A percentile compares a stretch with the other conserved stretches of the same genome.
Conservation (phyloP, 2,797 vertebrate genomes). For the Tachyglossus aculeatus region DNA sequence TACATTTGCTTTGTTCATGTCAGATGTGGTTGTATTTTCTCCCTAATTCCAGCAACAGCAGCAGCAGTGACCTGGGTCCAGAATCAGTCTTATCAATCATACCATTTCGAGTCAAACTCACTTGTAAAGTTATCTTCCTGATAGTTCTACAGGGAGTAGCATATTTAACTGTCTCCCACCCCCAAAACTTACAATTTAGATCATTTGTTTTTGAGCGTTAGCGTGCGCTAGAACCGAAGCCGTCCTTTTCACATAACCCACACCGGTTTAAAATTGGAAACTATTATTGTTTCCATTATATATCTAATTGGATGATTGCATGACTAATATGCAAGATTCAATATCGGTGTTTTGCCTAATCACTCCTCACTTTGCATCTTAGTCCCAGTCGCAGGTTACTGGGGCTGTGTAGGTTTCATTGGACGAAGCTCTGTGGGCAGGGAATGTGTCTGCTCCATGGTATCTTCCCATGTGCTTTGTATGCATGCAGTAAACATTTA, state of each 20-base stretch:
- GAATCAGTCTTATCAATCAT: too few relatives aligned
- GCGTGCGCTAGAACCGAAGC: slow-evolving; percentile 44
- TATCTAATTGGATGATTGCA: slow-evolving; percentile 54
- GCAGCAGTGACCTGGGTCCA: neutral
- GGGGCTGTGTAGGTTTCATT: slow-evolving; percentile 19
- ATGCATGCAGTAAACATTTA: too few relatives aligned
- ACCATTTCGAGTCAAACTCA: neutral
- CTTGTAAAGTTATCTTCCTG: neutral
- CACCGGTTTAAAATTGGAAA: slow-evolving; percentile 47
- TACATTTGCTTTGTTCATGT: neutral
- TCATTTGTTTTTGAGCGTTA: slow-evolving; percentile 47
- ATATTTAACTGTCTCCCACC: neutral
- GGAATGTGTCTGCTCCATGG: too few relatives aligned
- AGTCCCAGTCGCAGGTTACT: slow-evolving; percentile 38
- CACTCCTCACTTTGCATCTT: slow-evolving; percentile 44
- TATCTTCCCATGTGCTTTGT: too few relatives aligned
- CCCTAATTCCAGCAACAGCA: neutral
- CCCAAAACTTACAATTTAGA: slow-evolving; percentile 30
- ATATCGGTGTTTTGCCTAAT: slow-evolving; percentile 43
- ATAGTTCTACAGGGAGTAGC: neutral
- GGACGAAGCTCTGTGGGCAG: too few relatives aligned
- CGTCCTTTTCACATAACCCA: slow-evolving; percentile 48
- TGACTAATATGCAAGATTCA: slow-evolving; percentile 49
- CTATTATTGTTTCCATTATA: slow-evolving; percentile 48
- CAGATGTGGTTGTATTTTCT: neutral